These are phyloP conservation scores for Cetoscarus ocellatus DNA, from an alignment of 2,797 vertebrate genomes.

Conservation along the genomic window DNA sequence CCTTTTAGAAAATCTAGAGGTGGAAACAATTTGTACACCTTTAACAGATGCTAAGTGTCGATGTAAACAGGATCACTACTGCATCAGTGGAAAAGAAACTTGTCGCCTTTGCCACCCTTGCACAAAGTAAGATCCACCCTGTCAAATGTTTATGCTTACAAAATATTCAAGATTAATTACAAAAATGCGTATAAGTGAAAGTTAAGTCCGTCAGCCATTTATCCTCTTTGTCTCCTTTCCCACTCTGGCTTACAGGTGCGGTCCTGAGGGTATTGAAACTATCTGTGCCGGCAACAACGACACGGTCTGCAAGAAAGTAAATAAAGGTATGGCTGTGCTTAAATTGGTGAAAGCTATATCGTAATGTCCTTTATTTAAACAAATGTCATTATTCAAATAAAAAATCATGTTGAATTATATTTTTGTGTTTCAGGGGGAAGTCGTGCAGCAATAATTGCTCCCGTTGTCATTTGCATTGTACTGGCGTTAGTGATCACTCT, in stretches of 20 bases:
- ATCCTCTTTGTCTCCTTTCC: constrained; percentile 6
- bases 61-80: constrained; percentile 67
- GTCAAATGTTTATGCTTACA: neutral
- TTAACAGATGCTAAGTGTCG: constrained; percentile 57
- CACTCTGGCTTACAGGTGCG: constrained; percentile 66
- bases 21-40: neutral
- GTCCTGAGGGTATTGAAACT: neutral
- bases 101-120: constrained; percentile 66
- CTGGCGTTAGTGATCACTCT: fast-evolving
- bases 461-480: fast-evolving
- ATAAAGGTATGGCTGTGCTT: constrained; percentile 14
- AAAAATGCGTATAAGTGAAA: no score
- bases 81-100: neutral
- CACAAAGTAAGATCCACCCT: constrained; percentile 60
- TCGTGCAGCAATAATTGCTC: fast-evolving
- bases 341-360: neutral
- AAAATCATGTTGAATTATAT: neutral
- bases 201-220: no score
- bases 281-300: constrained; percentile 53
- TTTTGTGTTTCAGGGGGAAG: constrained; percentile 21
- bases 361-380: neutral
- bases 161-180: no score
- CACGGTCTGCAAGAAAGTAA: constrained; percentile 63
- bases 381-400: neutral
- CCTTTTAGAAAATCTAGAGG: constrained; percentile 63